These are phyloP conservation scores for Lithophane semibrunnea DNA, from an alignment of 2,888 invertebrate species.

Conservation along the genomic window DNA sequence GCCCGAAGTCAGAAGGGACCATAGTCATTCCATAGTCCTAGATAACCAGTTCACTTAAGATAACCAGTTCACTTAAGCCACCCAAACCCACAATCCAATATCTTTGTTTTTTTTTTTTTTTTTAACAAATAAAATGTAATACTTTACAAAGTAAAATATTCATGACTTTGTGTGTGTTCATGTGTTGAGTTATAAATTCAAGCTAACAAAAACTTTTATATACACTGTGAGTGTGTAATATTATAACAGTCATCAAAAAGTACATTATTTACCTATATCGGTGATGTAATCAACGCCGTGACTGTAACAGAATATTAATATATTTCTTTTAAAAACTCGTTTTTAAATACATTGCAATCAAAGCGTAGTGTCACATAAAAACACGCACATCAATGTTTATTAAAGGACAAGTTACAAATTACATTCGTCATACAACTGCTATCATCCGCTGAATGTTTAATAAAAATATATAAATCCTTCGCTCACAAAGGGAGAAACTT, in stretches of 20 bases:
- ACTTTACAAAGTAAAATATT: too few relatives aligned
- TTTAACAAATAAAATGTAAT: too few relatives aligned
- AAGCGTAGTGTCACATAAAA: background rate
- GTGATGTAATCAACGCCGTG: background rate
- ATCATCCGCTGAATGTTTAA: constrained; percentile 45
- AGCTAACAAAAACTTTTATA: background rate
- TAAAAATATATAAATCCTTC: constrained; percentile 42
- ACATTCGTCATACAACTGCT: constrained; percentile 41
- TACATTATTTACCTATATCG: background rate
- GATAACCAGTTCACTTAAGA: too few relatives aligned
- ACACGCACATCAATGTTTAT: background rate
- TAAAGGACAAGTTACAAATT: constrained; percentile 2
- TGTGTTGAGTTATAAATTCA: background rate
- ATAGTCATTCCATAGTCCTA: too few relatives aligned
- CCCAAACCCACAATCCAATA: too few relatives aligned
- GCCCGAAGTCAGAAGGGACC: too few relatives aligned
- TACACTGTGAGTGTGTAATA: background rate
- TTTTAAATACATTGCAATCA: background rate
- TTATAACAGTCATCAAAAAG: background rate
- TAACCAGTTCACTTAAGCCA: too few relatives aligned
- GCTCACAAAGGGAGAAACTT: constrained; percentile 34
- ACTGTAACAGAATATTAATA: background rate
- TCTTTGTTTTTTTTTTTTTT: too few relatives aligned
- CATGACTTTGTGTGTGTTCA: background rate
- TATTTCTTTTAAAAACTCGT: background rate